phyloP scores from a whole-genome alignment of 2,888 invertebrate species.

The Subacronicta megacephala region DNA sequence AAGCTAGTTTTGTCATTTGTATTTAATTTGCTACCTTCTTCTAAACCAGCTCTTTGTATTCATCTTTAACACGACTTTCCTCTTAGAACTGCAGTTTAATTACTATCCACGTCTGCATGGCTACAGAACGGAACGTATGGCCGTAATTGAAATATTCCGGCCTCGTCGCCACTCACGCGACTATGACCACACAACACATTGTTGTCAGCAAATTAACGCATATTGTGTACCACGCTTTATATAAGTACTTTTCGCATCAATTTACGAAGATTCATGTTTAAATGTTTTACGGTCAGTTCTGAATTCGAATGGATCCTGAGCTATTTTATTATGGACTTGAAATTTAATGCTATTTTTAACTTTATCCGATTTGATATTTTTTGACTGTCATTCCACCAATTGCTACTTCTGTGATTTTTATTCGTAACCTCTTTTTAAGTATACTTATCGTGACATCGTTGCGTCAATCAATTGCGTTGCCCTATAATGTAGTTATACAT shows the following conservation, averaged over 20 bases:
- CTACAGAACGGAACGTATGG: constrained; percentile 17
- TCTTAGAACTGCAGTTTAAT: constrained; percentile 19
- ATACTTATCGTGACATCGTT: too few relatives aligned
- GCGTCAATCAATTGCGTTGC: too few relatives aligned
- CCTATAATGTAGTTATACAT: neutral
- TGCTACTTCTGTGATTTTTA: too few relatives aligned
- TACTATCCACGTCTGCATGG: constrained; percentile 26
- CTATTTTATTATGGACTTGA: too few relatives aligned
- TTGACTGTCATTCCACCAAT: too few relatives aligned
- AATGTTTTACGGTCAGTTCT: neutral
- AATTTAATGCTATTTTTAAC: too few relatives aligned
- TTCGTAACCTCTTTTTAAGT: too few relatives aligned
- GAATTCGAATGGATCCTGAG: too few relatives aligned
- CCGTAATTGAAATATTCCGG: constrained; percentile 62
- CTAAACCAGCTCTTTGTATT: neutral
- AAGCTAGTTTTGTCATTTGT: too few relatives aligned
- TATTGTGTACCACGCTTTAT: constrained; percentile 59
- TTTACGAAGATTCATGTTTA: constrained; percentile 11
- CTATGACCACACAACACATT: constrained; percentile 67
- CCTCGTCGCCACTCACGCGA: constrained; percentile 57
- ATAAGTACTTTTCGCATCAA: constrained; percentile 27
- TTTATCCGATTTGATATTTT: too few relatives aligned
- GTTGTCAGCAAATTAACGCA: constrained; percentile 74
- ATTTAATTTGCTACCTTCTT: too few relatives aligned
- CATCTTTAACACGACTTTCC: neutral